phyloP scores from a whole-genome alignment of 2,888 invertebrate species.

The Cheilosia pagana region DNA sequence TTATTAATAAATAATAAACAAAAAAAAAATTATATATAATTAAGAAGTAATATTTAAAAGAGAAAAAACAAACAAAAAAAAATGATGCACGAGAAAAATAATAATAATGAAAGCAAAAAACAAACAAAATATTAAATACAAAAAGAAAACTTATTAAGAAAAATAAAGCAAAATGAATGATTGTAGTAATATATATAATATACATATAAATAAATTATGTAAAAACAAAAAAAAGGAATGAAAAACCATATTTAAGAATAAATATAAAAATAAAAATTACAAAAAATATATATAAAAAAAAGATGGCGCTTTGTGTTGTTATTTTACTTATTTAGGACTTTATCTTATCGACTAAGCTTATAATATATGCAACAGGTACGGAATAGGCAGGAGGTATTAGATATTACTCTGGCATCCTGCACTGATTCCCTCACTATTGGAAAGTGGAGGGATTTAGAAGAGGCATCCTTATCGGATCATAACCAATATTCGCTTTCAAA shows the following conservation, averaged over 20 bases:
- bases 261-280: slow-evolving; percentile 76
- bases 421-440: too few species aligned
- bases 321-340: too few species aligned
- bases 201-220: slow-evolving; percentile 77
- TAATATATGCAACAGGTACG: too few species aligned
- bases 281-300: slow-evolving; percentile 71
- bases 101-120: slow-evolving; percentile 33
- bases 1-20: slow-evolving; percentile 56
- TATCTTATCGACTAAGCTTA: too few species aligned
- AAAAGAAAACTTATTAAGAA: slow-evolving; percentile 56
- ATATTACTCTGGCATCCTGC: too few species aligned
- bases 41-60: slow-evolving; percentile 73
- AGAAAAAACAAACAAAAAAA: too few species aligned
- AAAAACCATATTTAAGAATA: slow-evolving; percentile 76
- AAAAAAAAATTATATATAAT: slow-evolving; percentile 60
- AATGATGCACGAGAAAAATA: slow-evolving; percentile 56
- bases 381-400: too few species aligned
- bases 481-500: too few species aligned
- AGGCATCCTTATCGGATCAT: too few species aligned
- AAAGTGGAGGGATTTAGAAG: too few species aligned
- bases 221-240: slow-evolving; percentile 74
- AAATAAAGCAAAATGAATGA: slow-evolving; percentile 67
- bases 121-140: slow-evolving; percentile 33
- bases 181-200: slow-evolving; percentile 77
- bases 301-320: slow-evolving; percentile 15